Evolutionary conservation across 2,888 invertebrate species (phyloP).

Genomic region (Dryocosmus kuriphilus): DNA sequence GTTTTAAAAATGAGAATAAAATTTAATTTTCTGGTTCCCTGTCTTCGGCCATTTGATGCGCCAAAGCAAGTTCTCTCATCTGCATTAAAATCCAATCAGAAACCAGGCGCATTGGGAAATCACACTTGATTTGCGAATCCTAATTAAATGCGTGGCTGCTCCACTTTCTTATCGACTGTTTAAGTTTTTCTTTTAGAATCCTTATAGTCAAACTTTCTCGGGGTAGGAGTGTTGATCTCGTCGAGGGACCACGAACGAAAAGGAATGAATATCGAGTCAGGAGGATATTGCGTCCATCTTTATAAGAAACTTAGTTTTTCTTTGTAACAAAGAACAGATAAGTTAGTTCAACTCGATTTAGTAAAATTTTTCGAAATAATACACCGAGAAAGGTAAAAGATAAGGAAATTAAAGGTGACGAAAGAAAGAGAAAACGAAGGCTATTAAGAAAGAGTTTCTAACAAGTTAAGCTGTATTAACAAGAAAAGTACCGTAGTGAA

Average conservation of each 20-base stretch:
- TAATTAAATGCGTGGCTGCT: slow-evolving; percentile 20
- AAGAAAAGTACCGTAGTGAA: neutral
- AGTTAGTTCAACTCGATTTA: neutral
- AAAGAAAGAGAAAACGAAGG: neutral
- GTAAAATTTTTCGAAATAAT: neutral
- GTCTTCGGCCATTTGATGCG: neutral
- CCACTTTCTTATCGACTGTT: slow-evolving; percentile 5
- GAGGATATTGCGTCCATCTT: slow-evolving; percentile 32
- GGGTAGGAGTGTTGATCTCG: slow-evolving; percentile 28
- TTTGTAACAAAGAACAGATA: neutral
- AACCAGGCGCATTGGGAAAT: slow-evolving; percentile 26
- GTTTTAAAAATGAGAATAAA: neutral
- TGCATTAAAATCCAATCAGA: slow-evolving; percentile 64
- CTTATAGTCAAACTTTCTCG: neutral
- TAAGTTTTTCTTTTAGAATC: neutral
- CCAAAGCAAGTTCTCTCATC: slow-evolving; percentile 50
- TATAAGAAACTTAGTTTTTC: neutral
- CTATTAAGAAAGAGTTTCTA: neutral
- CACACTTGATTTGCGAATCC: slow-evolving; percentile 16
- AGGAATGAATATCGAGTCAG: neutral
- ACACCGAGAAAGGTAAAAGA: neutral
- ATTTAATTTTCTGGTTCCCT: slow-evolving; percentile 7
- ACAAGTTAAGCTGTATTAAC: neutral
- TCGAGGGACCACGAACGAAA: neutral
- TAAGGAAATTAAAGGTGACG: neutral